Evolutionary conservation across 2,888 invertebrate species (phyloP), one percentile per base, ranked within the genome.

Genomic region (Erebia aethiops): DNA sequence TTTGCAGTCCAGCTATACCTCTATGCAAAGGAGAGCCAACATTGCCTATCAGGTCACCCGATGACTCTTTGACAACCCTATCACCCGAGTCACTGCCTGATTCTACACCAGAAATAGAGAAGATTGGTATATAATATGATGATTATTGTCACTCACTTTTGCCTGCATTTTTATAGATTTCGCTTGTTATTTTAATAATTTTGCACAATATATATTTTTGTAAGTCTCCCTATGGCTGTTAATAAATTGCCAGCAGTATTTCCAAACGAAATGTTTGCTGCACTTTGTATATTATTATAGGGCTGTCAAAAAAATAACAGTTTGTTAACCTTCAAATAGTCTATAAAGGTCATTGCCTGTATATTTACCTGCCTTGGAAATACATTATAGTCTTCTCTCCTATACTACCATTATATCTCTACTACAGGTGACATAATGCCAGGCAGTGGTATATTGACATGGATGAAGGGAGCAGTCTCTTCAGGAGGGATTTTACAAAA

Each of bases 381-480:
- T 35, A 35, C 35, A 35, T 1, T 7, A 5, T 35, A 7, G 35
- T 1, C 35, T 35, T 35, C 35, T 35, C n/a, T 51, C n/a, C n/a
- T 51, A 51, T 54, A 16, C 54, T 54, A 52, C 52, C 10, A n/a
- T 52, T 9, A n/a, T 52, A n/a, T 2, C 2, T 43, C 43, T 67
- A 57, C 35, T 35, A 14, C 79, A 89, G 94, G 92, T 74, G 94
- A 94, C 74, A 83, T 92, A 71, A 93, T 94, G 86, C 95, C 95
- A 1, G 94, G 95, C 46, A 94, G 94, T 73, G 93, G 94, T 65
- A 78, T 96, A 67, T 86, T 95, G 76, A 95, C 95, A 0, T 96
- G 96, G 96, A 94, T 96, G 82, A 95, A 95, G 82, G 96, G 95
- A 16, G 96, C 96, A 0, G 95, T 96, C 1, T 91, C 95, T 0